These are phyloP conservation scores for Periophthalmus modestus DNA, from an alignment of 2,113 vertebrate genomes.

Conservation along the genomic window DNA sequence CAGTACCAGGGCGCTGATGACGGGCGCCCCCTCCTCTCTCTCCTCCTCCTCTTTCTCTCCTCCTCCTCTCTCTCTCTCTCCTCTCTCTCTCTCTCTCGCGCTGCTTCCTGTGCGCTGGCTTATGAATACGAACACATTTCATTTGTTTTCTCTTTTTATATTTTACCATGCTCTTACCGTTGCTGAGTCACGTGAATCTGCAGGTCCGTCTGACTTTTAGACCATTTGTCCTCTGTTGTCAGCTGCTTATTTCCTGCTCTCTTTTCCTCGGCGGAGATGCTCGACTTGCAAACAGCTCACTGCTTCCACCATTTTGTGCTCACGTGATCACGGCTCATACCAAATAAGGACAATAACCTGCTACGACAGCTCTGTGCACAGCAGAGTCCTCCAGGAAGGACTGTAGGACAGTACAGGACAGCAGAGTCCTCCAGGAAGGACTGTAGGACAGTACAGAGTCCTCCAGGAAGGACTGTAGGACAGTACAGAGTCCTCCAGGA, in stretches of 20 bases:
- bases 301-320: constrained; percentile 79
- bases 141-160: constrained; percentile 10
- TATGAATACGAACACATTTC: constrained; percentile 21
- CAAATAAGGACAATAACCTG: constrained; percentile 72
- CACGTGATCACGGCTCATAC: constrained; percentile 70
- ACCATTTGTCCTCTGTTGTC: constrained; percentile 51
- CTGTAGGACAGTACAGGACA: background rate
- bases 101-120: constrained; percentile 61
- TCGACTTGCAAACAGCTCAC: constrained; percentile 66
- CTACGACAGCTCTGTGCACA: constrained; percentile 43
- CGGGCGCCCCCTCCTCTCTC: constrained; percentile 58
- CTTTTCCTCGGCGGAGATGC: constrained; percentile 69
- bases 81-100: background rate
- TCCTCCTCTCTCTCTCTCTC: background rate
- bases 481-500: too few relatives aligned
- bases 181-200: constrained; percentile 56
- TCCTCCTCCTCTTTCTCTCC: background rate
- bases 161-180: constrained; percentile 70
- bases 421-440: too few relatives aligned
- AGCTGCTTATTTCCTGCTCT: constrained; percentile 50
- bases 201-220: constrained; percentile 53
- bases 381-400: constrained; percentile 38
- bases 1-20: constrained; percentile 55
- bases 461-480: too few relatives aligned
- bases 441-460: too few relatives aligned